Evolutionary conservation across 2,888 invertebrate species (phyloP).

Genomic region (Quadriops clusia): DNA sequence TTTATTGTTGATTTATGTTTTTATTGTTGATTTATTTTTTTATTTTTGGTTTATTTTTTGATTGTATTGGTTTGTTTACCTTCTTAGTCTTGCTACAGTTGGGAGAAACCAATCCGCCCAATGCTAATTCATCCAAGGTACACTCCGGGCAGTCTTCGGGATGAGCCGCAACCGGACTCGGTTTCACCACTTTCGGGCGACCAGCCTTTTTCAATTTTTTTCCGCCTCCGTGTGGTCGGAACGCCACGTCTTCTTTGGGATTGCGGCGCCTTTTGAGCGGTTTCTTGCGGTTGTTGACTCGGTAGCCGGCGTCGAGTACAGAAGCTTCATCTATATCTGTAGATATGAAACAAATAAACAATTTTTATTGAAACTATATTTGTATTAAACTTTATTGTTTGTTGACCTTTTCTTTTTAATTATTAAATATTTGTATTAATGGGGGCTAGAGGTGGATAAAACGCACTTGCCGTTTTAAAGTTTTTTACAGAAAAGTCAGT

Average conservation of each 20-base stretch:
- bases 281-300: constrained; percentile 37
- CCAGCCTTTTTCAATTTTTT: constrained; percentile 3
- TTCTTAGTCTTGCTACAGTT: constrained; percentile 26
- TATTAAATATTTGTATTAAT: too few relatives aligned
- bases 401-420: too few relatives aligned
- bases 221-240: too few relatives aligned
- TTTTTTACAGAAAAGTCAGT: too few relatives aligned
- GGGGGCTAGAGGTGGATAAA: too few relatives aligned
- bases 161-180: constrained; percentile 4
- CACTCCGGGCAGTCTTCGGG: constrained; percentile 1
- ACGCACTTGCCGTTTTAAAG: too few relatives aligned
- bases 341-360: constrained; percentile 7
- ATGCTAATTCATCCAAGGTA: constrained; percentile 16
- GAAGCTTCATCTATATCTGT: constrained; percentile 42
- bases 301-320: constrained; percentile 43
- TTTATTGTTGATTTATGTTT: too few relatives aligned
- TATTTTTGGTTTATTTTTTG: too few relatives aligned
- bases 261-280: constrained; percentile 10
- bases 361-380: too few relatives aligned
- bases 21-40: too few relatives aligned
- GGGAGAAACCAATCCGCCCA: constrained; percentile 13
- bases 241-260: constrained; percentile 9
- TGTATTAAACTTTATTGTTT: too few relatives aligned
- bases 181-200: constrained; percentile 9
- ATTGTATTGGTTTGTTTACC: constrained; percentile 27